Evolutionary conservation across 2,113 vertebrate genomes (phyloP).

Genomic region (Ellobius talpinus): DNA sequence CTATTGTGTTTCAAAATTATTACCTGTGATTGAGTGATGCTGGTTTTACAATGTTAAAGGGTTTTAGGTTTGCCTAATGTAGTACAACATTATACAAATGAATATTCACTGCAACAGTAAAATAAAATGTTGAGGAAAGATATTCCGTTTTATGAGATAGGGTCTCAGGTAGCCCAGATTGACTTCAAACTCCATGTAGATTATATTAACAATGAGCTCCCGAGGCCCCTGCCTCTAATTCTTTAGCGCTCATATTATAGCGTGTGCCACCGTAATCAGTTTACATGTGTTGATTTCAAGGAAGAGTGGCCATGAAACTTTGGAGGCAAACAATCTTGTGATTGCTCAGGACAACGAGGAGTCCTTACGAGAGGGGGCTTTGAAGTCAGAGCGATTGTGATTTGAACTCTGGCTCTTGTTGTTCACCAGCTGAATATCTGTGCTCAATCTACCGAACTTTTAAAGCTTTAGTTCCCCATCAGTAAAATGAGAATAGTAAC

Average conservation of each 20-base stretch:
- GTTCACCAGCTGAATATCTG: not conserved
- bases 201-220: not conserved
- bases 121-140: not conserved
- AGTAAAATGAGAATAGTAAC: slow-evolving; percentile 43
- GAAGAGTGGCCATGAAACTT: not conserved
- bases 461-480: not conserved
- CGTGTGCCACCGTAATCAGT: not conserved
- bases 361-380: not conserved
- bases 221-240: not conserved
- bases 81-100: slow-evolving; percentile 14
- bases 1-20: slow-evolving; percentile 47
- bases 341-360: not conserved
- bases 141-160: not conserved
- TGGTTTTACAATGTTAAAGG: slow-evolving; percentile 11
- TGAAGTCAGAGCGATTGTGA: not conserved
- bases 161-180: not conserved
- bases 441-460: not conserved
- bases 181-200: not conserved
- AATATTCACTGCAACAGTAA: slow-evolving; percentile 48
- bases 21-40: not conserved
- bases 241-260: not conserved
- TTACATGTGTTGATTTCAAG: slow-evolving; percentile 29
- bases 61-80: not conserved
- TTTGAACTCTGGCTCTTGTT: not conserved
- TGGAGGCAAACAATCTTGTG: not conserved